Conservation (phyloP, 1,140 invertebrate species). For the Cecropterus lyciades region DNA sequence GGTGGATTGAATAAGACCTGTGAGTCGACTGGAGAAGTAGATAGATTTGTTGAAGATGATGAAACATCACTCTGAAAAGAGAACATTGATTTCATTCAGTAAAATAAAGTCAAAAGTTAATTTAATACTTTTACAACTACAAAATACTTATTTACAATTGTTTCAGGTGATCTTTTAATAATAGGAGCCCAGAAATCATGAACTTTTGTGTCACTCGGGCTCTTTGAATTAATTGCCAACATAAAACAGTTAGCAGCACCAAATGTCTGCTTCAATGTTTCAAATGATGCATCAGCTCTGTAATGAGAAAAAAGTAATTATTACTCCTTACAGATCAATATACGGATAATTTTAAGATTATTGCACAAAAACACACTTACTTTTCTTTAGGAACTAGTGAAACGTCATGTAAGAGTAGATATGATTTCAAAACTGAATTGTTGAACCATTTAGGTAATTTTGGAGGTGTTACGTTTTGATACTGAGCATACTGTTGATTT, state of each 20-base stretch:
- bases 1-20: slow-evolving; percentile 38
- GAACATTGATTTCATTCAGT: slow-evolving; percentile 6
- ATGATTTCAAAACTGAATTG: slow-evolving; percentile 93
- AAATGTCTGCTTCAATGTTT: slow-evolving; percentile 93
- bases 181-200: slow-evolving; percentile 94
- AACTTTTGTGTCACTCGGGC: slow-evolving; percentile 84
- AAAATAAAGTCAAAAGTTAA: neutral
- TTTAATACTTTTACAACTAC: slow-evolving; percentile 5
- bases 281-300: slow-evolving; percentile 93
- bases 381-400: slow-evolving; percentile 68
- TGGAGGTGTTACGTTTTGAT: slow-evolving; percentile 89
- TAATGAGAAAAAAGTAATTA: slow-evolving; percentile 54
- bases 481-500: slow-evolving; percentile 91
- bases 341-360: neutral
- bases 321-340: neutral
- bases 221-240: slow-evolving; percentile 93
- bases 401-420: slow-evolving; percentile 94
- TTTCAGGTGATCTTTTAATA: slow-evolving; percentile 86
- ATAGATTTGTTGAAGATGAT: slow-evolving; percentile 48
- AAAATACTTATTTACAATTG: slow-evolving; percentile 54
- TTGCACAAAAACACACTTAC: slow-evolving; percentile 44
- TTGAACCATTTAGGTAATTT: slow-evolving; percentile 97
- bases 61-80: slow-evolving; percentile 60
- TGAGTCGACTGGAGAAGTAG: slow-evolving; percentile 48
- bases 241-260: slow-evolving; percentile 94